Percentiles rank a stretch among this genome's conserved stretches.
These are phyloP conservation scores for Centropus unirufus DNA, from an alignment of 2,113 vertebrate species.

Conservation along the genomic window DNA sequence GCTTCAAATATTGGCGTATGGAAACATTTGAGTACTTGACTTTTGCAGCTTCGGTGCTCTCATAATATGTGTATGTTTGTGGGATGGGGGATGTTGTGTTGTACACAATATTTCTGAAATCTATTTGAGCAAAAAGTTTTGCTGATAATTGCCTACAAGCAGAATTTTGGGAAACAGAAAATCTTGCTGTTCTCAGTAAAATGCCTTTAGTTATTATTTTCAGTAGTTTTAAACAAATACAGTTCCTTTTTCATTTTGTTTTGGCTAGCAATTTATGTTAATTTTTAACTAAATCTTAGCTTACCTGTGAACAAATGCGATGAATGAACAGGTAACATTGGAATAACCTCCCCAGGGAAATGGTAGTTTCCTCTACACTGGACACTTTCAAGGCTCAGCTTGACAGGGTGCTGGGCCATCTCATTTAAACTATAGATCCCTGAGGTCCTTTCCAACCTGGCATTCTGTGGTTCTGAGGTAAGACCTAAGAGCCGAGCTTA, in stretches of 20 bases:
- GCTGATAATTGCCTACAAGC: neutral
- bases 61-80: neutral
- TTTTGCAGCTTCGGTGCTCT: neutral
- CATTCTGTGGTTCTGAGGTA: no score
- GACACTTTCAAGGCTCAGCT: no score
- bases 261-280: neutral
- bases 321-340: neutral
- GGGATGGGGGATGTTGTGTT: rapidly evolving
- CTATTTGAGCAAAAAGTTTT: neutral
- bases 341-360: no score
- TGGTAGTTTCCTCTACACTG: no score
- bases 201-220: neutral
- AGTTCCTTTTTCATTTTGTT: neutral
- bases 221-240: neutral
- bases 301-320: neutral
- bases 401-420: no score
- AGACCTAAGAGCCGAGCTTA: neutral
- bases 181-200: neutral
- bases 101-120: neutral
- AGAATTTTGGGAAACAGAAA: neutral
- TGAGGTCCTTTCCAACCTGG: no score
- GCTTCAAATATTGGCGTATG: neutral
- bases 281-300: neutral
- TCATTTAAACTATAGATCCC: no score
- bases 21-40: neutral